Base-by-base conservation (phyloP, 1,140 invertebrate genomes). In the Globodera ellingtonae region DNA sequence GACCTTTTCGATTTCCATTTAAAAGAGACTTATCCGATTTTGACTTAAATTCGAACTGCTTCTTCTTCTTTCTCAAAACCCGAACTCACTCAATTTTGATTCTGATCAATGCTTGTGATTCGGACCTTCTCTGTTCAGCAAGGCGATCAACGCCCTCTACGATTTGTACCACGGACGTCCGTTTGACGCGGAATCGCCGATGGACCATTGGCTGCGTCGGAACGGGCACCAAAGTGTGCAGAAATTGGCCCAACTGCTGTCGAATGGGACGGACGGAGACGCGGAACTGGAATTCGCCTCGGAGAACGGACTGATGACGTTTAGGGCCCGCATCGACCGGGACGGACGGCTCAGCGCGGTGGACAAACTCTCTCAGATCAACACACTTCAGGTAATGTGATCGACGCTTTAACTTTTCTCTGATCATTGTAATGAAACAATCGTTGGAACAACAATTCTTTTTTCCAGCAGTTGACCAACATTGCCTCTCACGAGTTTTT, bases 71-170 rank as follows among this genome's bases (percentile, higher is more conserved):
- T 35, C 35, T 35, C 35, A 35, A 35, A 35, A 0, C 2, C 35
- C 35, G 35, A 24, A 24, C 24, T 0, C 24, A 24, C 0, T 24
- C 24, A 0, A 0, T 35, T 35, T 35, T 35, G 35, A 35, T 35
- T 35, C 35, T 35, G 35, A 35, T 35, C 35, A 35, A 35, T 35
- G 35, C 35, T 35, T 35, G 35, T 35, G 35, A 35, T 35, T 35
- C 35, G 3, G 3, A 3, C 35, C 35, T 18, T 62, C 0, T 4
- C 18, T 6, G 56, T 62, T 62, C 10, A 62, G 75, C 89, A 98
- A 98, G 92, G 95, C 96, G 6, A 97, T 97, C 93, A 96, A 97
- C 92, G 91, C 96, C 65, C 90, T 98, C 6, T 95, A 95, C 88
- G 92, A 93, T 86, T 90, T 97, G 62, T 92, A 93, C 83, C 93